Percentiles rank a stretch among this genome's conserved stretches.
phyloP scores from a whole-genome alignment of 2,888 invertebrate genomes.

The Diploptera punctata region DNA sequence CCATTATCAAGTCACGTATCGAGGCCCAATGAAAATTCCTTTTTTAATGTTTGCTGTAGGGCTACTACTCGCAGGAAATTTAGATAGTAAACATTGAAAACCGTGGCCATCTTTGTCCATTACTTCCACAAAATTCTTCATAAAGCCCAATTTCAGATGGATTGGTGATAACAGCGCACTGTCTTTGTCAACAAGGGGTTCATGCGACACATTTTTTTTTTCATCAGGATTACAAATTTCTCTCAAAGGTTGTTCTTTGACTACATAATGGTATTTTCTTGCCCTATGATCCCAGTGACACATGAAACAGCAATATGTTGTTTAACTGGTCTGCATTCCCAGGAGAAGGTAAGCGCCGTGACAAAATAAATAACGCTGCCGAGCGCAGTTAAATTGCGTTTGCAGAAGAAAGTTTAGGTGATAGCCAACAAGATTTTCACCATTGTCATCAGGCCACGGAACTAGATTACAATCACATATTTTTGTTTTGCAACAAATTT shows the following conservation, averaged over 20 bases:
- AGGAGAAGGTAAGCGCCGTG: too few relatives aligned
- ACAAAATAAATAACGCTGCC: too few relatives aligned
- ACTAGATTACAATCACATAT: too few relatives aligned
- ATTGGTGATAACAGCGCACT: not conserved
- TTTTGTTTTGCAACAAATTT: too few relatives aligned
- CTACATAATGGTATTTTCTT: not conserved
- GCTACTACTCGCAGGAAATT: not conserved
- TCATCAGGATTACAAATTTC: not conserved
- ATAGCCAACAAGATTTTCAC: too few relatives aligned
- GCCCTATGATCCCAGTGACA: not conserved
- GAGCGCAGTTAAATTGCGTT: too few relatives aligned
- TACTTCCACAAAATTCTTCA: slow-evolving; percentile 13
- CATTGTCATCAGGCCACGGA: too few relatives aligned
- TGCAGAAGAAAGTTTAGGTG: too few relatives aligned
- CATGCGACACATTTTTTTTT: not conserved
- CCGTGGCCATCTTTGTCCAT: not conserved
- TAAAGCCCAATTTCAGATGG: slow-evolving; percentile 12
- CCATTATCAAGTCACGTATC: not conserved
- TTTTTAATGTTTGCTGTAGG: not conserved
- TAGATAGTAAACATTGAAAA: not conserved
- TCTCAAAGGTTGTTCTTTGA: not conserved
- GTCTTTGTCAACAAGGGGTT: slow-evolving; percentile 10
- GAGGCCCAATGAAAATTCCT: not conserved
- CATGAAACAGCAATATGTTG: not conserved
- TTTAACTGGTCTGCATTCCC: too few relatives aligned